These are phyloP conservation scores for Cataglyphis cursor DNA, from an alignment of 2,888 invertebrate species.

Conservation along the genomic window DNA sequence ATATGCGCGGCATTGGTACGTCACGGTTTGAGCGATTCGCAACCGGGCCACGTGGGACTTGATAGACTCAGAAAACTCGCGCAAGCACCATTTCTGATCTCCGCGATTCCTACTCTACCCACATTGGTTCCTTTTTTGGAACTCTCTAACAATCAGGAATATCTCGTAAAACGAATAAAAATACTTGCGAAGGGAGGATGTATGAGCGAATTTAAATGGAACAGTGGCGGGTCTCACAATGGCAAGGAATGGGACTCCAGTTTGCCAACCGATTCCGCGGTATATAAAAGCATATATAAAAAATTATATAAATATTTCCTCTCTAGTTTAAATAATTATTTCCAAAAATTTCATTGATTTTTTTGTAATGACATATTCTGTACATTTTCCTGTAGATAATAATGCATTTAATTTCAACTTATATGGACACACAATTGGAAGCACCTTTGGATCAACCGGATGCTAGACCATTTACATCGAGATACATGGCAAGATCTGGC, in stretches of 20 bases:
- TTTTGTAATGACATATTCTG: background rate
- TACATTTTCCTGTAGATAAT: conserved; percentile 89
- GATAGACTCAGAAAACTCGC: conserved; percentile 92
- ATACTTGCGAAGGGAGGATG: conserved; percentile 94
- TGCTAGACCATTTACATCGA: conserved; percentile 89
- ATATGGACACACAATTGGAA: conserved; percentile 94
- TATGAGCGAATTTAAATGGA: conserved; percentile 96
- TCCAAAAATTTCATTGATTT: background rate
- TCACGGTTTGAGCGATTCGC: conserved; percentile 90
- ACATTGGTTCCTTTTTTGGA: conserved; percentile 93
- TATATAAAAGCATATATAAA: conserved; percentile 85
- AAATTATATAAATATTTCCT: conserved; percentile 8
- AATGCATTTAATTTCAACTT: conserved; percentile 94
- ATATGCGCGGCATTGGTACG: conserved; percentile 91
- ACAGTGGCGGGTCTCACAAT: conserved; percentile 92
- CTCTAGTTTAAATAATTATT: background rate
- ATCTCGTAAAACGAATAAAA: conserved; percentile 92
- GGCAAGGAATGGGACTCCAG: conserved; percentile 94
- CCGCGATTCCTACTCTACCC: conserved; percentile 89
- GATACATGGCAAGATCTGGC: conserved; percentile 85
- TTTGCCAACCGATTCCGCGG: conserved; percentile 95
- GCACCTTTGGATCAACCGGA: conserved; percentile 90
- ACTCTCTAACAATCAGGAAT: conserved; percentile 94
- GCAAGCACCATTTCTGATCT: conserved; percentile 87
- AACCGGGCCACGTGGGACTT: conserved; percentile 91